A percentile compares a stretch with the other conserved stretches of the same genome.
Conservation (phyloP, 2,113 vertebrate genomes). For the Dicerorhinus sumatrensis region DNA sequence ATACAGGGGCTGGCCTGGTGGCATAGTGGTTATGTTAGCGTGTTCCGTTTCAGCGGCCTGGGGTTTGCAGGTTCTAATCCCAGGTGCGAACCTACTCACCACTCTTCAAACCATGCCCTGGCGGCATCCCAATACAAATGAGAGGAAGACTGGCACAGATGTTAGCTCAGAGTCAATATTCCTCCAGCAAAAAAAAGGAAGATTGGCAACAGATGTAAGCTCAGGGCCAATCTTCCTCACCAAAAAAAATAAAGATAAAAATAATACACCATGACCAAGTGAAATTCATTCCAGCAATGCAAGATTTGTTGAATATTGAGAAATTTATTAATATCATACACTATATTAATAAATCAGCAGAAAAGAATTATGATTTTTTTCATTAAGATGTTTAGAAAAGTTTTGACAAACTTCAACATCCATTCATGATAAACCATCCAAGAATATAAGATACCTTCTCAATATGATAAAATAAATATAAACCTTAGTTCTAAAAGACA, state of each 20-base stretch:
- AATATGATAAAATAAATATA: slow-evolving; percentile 22
- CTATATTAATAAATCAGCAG: slow-evolving; percentile 17
- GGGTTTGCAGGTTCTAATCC: too few relatives aligned
- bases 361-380: background rate
- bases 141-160: too few relatives aligned
- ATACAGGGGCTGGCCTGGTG: too few relatives aligned
- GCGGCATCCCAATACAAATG: too few relatives aligned
- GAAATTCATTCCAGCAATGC: background rate
- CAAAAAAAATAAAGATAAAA: background rate
- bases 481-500: background rate
- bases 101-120: too few relatives aligned
- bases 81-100: too few relatives aligned
- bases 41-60: too few relatives aligned
- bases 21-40: too few relatives aligned
- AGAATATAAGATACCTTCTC: background rate
- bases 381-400: background rate
- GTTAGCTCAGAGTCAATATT: too few relatives aligned
- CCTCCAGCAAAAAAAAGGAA: too few relatives aligned
- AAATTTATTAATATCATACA: slow-evolving; percentile 48
- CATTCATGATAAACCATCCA: slow-evolving; percentile 5
- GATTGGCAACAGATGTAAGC: too few relatives aligned
- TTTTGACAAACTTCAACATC: background rate
- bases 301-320: background rate
- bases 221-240: too few relatives aligned
- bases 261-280: background rate